Evolutionary conservation across 2,113 vertebrate species (phyloP), one percentile per base, ranked within the genome.

Genomic region (Indicator indicator): DNA sequence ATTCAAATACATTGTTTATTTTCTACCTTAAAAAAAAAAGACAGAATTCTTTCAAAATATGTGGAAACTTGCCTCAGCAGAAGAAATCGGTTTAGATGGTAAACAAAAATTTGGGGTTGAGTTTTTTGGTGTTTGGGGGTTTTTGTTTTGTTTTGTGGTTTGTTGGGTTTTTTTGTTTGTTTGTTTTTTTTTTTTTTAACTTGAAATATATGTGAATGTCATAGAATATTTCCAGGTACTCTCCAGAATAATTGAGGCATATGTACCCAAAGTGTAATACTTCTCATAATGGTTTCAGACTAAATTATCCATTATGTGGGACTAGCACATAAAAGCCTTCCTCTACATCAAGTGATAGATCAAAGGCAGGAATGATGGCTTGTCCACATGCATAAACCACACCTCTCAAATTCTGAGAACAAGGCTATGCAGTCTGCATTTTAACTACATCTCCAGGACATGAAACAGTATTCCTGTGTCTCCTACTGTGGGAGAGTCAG

Each of bases 401-500:
- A 90, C 97, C 97, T 97, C 97, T 96, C 74, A 33, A 91, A 97
- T 97, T 95, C 97, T 94, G 90, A 98, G 97, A 95, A 96, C 93
- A 90, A 87, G 94, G 97, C 78, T 54, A 87, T 83, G 94, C 95
- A 17, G 96, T 94, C 97, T 97, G 97, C 96, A 97, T 97, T 98
- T 98, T 98, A 98, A 98, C 97, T 97, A 96, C 97, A 88, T 96
- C 95, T 96, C 93, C 95, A 86, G 52, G 95, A 98, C 97, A 97
- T 98, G 96, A 98, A 98, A 98, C 96, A 16, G 55, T 86, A 58
- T 86, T 95, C 86, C n/a, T 55, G 65, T 2, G 82, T 94, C 97
- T 97, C 98, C 97, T 96, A 96, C 97, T 92, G 97, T 2, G 97
- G 90, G 73, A 93, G 85, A 97, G 95, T 97, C 96, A 92, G 95